These are phyloP conservation scores for Platygyra sinensis DNA, from an alignment of 64 coral and sea anemone genomes.

Conservation along the genomic window DNA sequence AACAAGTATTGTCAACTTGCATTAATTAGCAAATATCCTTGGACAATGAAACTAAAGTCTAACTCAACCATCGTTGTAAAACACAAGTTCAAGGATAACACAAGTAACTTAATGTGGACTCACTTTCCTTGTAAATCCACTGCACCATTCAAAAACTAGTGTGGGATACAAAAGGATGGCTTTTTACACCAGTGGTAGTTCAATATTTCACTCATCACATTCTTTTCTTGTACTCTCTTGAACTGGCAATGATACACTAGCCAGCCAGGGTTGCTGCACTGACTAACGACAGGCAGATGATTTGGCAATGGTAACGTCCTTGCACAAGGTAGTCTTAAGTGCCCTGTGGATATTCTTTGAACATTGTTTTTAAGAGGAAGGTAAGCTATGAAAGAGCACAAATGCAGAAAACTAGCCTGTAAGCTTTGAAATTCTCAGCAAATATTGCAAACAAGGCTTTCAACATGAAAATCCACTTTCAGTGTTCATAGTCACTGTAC, in stretches of 20 bases:
- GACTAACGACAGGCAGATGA: not conserved
- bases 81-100: conserved; percentile 1
- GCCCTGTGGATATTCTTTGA: not conserved
- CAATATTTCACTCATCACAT: not conserved
- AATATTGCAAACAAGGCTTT: conserved; percentile 76
- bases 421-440: conserved; percentile 3
- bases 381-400: not conserved
- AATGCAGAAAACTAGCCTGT: not conserved
- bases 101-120: not conserved
- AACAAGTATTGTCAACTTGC: not conserved
- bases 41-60: not conserved
- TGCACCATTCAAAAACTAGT: not conserved
- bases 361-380: not conserved
- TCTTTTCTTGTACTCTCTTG: not conserved
- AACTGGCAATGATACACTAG: too few relatives aligned
- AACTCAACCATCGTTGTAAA: not conserved
- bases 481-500: not conserved
- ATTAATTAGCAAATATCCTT: conserved; percentile 4
- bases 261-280: not conserved
- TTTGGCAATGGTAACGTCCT: not conserved
- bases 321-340: not conserved
- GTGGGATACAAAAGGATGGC: not conserved
- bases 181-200: not conserved
- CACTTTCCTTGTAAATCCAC: not conserved
- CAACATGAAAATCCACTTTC: conserved; percentile 35